Evolutionary conservation across 2,797 vertebrate genomes (phyloP), one percentile per base, ranked within the genome.

Genomic region (Galaxias olidus): DNA sequence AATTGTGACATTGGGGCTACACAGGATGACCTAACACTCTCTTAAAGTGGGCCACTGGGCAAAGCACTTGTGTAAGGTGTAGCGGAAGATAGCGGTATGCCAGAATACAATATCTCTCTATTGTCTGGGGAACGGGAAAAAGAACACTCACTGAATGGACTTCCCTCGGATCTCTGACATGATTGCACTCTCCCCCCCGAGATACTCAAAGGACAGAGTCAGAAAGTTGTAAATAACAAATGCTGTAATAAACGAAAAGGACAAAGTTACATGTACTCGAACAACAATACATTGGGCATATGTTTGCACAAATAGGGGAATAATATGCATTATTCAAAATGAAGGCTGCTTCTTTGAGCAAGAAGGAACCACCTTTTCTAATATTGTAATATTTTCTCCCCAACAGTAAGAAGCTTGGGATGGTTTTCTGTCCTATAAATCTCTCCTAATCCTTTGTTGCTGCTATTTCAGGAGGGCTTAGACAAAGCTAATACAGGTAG

Each of bases 201-300:
- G 93, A 80, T 98, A 99, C 87, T 99, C 96, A 11, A 98, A 99
- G 69, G 97, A 98, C 72, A 98, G 91, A 80, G 95, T 98, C 84
- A 98, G 90, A 87, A 98, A 98, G 82, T 97, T 99, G 86, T 98
- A 98, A 79, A 99, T 98, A 74, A 96, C 97, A 30, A 99, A 98
- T 1, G 97, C 97, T 98, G 89, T 4, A 76, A 76, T 4, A 40
- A 3, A 87, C 55, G 85, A 69, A 86, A 61, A 75, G 17, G 50
- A 56, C 14, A 46, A 8, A 49, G 48, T 58, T 40, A 68, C 4
- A n/a, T n/a, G n/a, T n/a, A n/a, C n/a, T n/a, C n/a, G n/a, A n/a
- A n/a, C n/a, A n/a, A n/a, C n/a, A n/a, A n/a, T n/a, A n/a, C n/a
- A n/a, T n/a, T n/a, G n/a, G n/a, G n/a, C n/a, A n/a, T n/a, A n/a